Evolutionary conservation across 2,888 invertebrate species (phyloP).

Genomic region (Hirtodrosophila cameraria): DNA sequence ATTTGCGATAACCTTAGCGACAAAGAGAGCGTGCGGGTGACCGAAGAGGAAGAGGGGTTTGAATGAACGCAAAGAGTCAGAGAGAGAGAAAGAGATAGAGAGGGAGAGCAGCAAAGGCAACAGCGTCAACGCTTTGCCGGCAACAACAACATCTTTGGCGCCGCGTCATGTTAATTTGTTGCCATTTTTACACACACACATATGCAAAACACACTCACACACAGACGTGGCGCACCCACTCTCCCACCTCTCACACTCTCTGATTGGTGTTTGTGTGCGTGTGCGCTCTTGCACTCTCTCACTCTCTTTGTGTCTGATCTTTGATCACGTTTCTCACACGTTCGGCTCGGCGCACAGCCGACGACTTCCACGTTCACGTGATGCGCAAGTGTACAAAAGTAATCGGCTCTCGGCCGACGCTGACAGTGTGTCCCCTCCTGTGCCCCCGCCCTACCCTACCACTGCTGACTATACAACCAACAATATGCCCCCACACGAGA

Average conservation of each 20-base stretch:
- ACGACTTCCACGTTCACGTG: conserved; percentile 76
- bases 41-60: conserved; percentile 10
- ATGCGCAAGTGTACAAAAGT: conserved; percentile 71
- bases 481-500: conserved; percentile 21
- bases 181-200: conserved; percentile 50
- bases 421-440: conserved; percentile 1
- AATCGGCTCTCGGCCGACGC: conserved; percentile 47
- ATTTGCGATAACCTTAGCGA: conserved; percentile 68
- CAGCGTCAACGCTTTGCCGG: conserved; percentile 40
- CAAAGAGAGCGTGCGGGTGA: conserved; percentile 14
- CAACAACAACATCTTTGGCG: conserved; percentile 54
- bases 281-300: conserved; percentile 3
- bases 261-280: background rate
- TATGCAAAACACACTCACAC: conserved; percentile 17
- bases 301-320: conserved; percentile 58
- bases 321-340: conserved; percentile 80
- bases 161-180: conserved; percentile 75
- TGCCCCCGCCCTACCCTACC: background rate
- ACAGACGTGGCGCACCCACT: conserved; percentile 42
- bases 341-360: conserved; percentile 57
- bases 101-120: conserved; percentile 30
- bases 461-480: background rate
- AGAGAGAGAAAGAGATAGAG: conserved; percentile 10
- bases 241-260: conserved; percentile 12
- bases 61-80: background rate